phyloP scores from a whole-genome alignment of 2,888 invertebrate genomes.

The Orthosia gracilis region DNA sequence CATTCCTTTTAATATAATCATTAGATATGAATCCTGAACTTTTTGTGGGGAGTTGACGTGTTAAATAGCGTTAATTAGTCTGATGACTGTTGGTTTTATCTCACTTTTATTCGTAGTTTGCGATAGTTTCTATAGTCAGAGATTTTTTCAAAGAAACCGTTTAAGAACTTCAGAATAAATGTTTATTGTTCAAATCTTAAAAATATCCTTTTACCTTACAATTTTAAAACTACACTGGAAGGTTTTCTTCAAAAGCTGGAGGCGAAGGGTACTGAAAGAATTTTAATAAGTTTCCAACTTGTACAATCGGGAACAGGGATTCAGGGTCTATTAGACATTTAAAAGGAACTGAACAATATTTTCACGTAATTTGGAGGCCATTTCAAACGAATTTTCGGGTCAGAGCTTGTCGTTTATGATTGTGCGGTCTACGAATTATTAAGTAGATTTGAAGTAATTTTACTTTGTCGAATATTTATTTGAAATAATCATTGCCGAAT shows the following conservation, averaged over 20 bases:
- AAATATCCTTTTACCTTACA: neutral
- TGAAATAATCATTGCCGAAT: slow-evolving; percentile 4
- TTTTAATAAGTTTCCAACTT: slow-evolving; percentile 60
- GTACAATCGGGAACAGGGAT: slow-evolving; percentile 49
- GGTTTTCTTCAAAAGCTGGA: slow-evolving; percentile 26
- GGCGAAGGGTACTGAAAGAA: slow-evolving; percentile 49
- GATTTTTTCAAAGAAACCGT: neutral
- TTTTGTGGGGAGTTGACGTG: slow-evolving; percentile 20
- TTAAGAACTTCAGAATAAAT: neutral
- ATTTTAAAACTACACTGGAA: slow-evolving; percentile 38
- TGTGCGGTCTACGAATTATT: slow-evolving; percentile 39
- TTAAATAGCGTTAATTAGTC: slow-evolving; percentile 28
- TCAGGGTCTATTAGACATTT: slow-evolving; percentile 59
- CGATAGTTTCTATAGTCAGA: neutral
- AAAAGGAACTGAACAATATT: slow-evolving; percentile 56
- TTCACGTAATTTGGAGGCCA: slow-evolving; percentile 49
- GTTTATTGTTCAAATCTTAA: slow-evolving; percentile 1
- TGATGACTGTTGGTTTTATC: slow-evolving; percentile 9
- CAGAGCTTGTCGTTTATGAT: slow-evolving; percentile 55
- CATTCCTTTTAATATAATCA: slow-evolving; percentile 77
- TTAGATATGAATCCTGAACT: slow-evolving; percentile 75
- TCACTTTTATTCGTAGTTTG: neutral
- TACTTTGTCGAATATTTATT: slow-evolving; percentile 20
- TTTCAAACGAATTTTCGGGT: slow-evolving; percentile 43
- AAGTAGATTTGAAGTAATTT: slow-evolving; percentile 48